Evolutionary conservation across 1,140 invertebrate species (phyloP).

Genomic region (Bactericera cockerelli): DNA sequence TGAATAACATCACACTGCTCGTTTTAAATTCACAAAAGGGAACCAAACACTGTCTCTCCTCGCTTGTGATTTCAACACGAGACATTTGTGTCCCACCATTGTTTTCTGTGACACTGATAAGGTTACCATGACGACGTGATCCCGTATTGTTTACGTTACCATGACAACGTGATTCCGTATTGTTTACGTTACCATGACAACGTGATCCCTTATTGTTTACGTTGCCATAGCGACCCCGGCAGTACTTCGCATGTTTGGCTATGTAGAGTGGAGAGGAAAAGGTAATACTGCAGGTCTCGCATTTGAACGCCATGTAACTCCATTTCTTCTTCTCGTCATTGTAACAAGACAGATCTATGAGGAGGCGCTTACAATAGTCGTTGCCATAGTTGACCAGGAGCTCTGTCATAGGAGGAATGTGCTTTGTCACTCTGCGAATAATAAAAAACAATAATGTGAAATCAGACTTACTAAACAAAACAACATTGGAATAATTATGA

Average conservation of each 20-base stretch:
- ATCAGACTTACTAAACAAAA: no score
- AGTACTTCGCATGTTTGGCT: background rate
- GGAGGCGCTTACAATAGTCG: slow-evolving; percentile 26
- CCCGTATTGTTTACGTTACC: no score
- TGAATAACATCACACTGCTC: no score
- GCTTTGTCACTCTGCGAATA: slow-evolving; percentile 30
- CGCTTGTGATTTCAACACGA: no score
- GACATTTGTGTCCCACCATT: no score
- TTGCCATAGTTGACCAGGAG: slow-evolving; percentile 40
- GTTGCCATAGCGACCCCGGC: slow-evolving; percentile 32
- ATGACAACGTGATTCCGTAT: background rate
- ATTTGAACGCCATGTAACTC: background rate
- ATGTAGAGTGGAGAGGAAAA: background rate
- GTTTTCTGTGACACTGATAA: no score
- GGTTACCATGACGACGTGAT: no score
- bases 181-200: background rate
- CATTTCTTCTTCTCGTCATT: background rate
- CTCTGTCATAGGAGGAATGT: slow-evolving; percentile 33
- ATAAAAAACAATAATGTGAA: background rate
- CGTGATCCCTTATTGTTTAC: slow-evolving; percentile 26
- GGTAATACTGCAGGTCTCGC: background rate
- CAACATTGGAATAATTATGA: no score
- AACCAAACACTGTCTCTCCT: no score
- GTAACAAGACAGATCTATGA: background rate
- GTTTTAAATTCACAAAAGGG: no score